phyloP scores from a whole-genome alignment of 2,888 invertebrate species.

The Villa cingulata region DNA sequence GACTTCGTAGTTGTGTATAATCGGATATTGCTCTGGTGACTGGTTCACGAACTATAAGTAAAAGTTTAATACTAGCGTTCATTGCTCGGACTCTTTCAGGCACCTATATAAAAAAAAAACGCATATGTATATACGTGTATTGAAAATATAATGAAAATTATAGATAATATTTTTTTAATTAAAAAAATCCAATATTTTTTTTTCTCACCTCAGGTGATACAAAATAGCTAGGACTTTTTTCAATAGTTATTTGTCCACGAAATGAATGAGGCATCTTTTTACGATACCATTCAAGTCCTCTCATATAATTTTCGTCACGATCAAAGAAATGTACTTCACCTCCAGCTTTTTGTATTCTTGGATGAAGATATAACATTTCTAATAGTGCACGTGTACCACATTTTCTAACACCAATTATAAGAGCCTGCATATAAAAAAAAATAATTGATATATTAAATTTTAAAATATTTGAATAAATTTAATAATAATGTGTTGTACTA shows the following conservation, averaged over 20 bases:
- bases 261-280: constrained; percentile 89
- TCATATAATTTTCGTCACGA: constrained; percentile 79
- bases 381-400: constrained; percentile 92
- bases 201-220: constrained; percentile 71
- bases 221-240: constrained; percentile 97
- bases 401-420: constrained; percentile 92
- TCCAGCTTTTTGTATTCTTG: constrained; percentile 80
- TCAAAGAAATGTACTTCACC: constrained; percentile 97
- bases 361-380: constrained; percentile 92
- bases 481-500: too few relatives aligned
- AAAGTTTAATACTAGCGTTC: constrained; percentile 82
- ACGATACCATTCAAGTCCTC: constrained; percentile 90
- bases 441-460: not conserved
- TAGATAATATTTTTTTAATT: too few relatives aligned
- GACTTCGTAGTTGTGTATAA: constrained; percentile 82
- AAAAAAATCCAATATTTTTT: too few relatives aligned
- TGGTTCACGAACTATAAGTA: constrained; percentile 90
- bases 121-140: too few relatives aligned
- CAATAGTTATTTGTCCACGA: constrained; percentile 85
- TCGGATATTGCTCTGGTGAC: constrained; percentile 93
- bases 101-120: constrained; percentile 42
- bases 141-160: too few relatives aligned
- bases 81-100: constrained; percentile 87
- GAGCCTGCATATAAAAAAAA: constrained; percentile 47
- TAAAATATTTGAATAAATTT: not conserved